Evolutionary conservation across 37 sponge, comb jelly and placozoan species (phyloP).

Genomic region (Chondrosia reniformis): DNA sequence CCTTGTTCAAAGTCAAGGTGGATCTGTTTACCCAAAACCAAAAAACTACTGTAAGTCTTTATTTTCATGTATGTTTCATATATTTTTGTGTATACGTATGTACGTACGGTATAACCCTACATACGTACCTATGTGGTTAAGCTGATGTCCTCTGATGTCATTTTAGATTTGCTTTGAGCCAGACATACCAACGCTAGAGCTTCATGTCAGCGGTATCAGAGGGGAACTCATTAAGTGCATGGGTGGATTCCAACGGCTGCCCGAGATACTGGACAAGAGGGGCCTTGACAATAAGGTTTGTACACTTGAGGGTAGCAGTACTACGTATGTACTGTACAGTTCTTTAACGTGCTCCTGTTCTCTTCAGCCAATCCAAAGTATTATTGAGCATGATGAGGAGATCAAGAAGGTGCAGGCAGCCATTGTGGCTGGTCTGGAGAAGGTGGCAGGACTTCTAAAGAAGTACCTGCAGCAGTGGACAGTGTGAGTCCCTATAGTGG

Average conservation of each 20-base stretch:
- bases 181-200: slow-evolving; percentile 58
- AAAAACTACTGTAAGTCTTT: too few relatives aligned
- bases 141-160: not conserved
- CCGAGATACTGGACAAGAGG: slow-evolving; percentile 73
- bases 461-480: slow-evolving; percentile 69
- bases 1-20: slow-evolving; percentile 91
- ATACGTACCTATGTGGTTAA: not conserved
- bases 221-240: slow-evolving; percentile 58
- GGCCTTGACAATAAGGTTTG: slow-evolving; percentile 28
- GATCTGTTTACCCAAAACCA: too few relatives aligned
- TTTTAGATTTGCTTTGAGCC: slow-evolving; percentile 82
- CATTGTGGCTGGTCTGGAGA: slow-evolving; percentile 71
- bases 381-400: slow-evolving; percentile 89
- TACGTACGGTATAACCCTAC: not conserved
- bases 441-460: slow-evolving; percentile 39
- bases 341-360: not conserved
- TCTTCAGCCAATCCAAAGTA: slow-evolving; percentile 59
- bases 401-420: slow-evolving; percentile 71
- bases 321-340: not conserved
- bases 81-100: too few relatives aligned
- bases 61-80: too few relatives aligned
- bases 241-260: slow-evolving; percentile 69
- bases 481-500: not conserved
- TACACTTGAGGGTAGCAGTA: not conserved
- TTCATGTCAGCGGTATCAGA: slow-evolving; percentile 59